phyloP scores from a whole-genome alignment of 2,797 vertebrate genomes.

The Ciconia nigra region DNA sequence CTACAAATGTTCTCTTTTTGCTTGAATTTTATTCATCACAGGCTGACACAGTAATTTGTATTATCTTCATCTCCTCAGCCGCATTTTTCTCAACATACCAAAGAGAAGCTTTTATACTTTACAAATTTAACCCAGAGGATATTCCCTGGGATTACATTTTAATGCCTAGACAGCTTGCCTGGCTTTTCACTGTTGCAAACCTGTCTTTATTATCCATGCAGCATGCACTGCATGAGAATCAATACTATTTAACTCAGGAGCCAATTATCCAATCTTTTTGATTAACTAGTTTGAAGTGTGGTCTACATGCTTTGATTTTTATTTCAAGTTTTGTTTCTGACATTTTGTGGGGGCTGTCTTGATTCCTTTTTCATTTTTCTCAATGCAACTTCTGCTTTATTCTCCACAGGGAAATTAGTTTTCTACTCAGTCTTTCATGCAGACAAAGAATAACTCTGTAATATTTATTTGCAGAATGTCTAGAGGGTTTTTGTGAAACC shows the following conservation, averaged over 20 bases:
- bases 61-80: not conserved
- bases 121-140: not conserved
- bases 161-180: not conserved
- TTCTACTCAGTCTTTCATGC: not conserved
- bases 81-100: not conserved
- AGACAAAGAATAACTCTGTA: not conserved
- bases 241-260: not conserved
- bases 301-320: not conserved
- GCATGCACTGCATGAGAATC: not conserved
- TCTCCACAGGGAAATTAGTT: not conserved
- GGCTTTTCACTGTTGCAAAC: not conserved
- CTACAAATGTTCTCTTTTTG: not conserved
- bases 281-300: not conserved
- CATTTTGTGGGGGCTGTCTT: not conserved
- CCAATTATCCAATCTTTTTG: not conserved
- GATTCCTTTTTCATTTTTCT: not conserved
- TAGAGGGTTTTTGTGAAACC: not conserved
- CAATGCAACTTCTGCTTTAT: not conserved
- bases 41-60: not conserved
- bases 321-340: not conserved
- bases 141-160: not conserved
- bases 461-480: not conserved
- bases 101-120: not conserved
- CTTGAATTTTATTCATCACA: not conserved
- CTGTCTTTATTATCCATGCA: not conserved